Evolutionary conservation across 2,888 invertebrate species (phyloP).

Genomic region (Sussaba pulchella): DNA sequence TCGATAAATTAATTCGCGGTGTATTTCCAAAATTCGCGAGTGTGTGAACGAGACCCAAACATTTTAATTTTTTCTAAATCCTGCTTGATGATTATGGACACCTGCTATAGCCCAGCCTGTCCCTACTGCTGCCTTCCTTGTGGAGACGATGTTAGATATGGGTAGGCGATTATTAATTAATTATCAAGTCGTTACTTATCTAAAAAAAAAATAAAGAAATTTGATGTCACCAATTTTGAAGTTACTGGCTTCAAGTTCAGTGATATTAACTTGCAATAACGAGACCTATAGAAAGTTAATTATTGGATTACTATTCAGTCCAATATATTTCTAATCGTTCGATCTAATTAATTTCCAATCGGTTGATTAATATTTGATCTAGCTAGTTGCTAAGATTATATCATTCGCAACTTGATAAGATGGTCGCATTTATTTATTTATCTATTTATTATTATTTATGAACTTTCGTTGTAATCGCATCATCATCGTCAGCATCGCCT

Average conservation of each 20-base stretch:
- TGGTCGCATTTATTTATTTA: not conserved
- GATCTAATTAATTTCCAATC: too few species aligned
- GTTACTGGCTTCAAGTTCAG: too few species aligned
- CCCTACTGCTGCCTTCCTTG: conserved; percentile 69
- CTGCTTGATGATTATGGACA: conserved; percentile 59
- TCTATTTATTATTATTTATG: not conserved
- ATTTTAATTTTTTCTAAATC: not conserved
- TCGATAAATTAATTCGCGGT: not conserved
- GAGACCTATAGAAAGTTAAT: conserved; percentile 19
- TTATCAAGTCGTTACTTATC: conserved; percentile 16
- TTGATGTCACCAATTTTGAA: too few species aligned
- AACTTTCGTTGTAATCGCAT: conserved; percentile 22
- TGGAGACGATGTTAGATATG: conserved; percentile 71
- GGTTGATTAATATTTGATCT: too few species aligned
- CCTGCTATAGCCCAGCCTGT: conserved; percentile 68
- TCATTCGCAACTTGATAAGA: not conserved
- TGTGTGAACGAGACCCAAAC: conserved; percentile 23
- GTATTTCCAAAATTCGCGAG: conserved; percentile 47
- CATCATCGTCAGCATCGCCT: not conserved
- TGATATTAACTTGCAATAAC: too few species aligned
- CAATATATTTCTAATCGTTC: too few species aligned
- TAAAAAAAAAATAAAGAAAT: conserved; percentile 20
- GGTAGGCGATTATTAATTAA: conserved; percentile 68
- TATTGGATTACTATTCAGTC: conserved; percentile 6
- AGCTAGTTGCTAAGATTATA: too few species aligned